A percentile compares a stretch with the other conserved stretches of the same genome.
Conservation (phyloP, 2,797 vertebrate genomes). For the Pantherophis vulpinus region DNA sequence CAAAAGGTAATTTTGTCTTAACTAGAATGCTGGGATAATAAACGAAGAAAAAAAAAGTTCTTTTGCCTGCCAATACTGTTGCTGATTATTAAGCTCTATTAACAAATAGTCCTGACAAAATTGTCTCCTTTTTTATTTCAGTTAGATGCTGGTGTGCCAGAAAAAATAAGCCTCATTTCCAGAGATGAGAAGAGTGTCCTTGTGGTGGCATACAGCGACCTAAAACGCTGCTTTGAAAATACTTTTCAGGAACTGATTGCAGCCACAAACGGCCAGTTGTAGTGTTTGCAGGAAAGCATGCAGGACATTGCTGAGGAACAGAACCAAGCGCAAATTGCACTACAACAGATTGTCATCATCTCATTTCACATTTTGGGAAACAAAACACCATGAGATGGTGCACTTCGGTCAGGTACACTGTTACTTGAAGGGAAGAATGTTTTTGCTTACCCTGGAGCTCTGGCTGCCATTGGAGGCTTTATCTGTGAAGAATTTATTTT, state of each 20-base stretch:
- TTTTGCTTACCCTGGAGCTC: slow-evolving; percentile 81
- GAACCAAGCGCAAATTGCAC: slow-evolving; percentile 89
- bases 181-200: slow-evolving; percentile 98
- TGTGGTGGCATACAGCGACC: slow-evolving; percentile 98
- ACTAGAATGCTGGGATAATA: background rate
- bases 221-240: slow-evolving; percentile 99
- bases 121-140: slow-evolving; percentile 70
- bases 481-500: slow-evolving; percentile 92
- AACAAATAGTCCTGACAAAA: slow-evolving; percentile 45
- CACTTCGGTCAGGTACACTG: slow-evolving; percentile 97
- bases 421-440: slow-evolving; percentile 91
- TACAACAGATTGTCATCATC: slow-evolving; percentile 84
- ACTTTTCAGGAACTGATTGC: slow-evolving; percentile 99
- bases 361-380: slow-evolving; percentile 75
- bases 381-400: slow-evolving; percentile 82
- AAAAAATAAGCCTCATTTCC: slow-evolving; percentile 98
- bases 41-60: background rate
- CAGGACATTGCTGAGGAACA: slow-evolving; percentile 74
- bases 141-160: slow-evolving; percentile 97
- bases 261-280: slow-evolving; percentile 93
- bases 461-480: slow-evolving; percentile 85
- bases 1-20: background rate
- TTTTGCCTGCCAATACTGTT: slow-evolving; percentile 13
- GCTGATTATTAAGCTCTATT: slow-evolving; percentile 47
- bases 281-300: slow-evolving; percentile 81